These are phyloP conservation scores for Urophycis tenuis DNA, from an alignment of 2,797 vertebrate genomes.

Conservation along the genomic window DNA sequence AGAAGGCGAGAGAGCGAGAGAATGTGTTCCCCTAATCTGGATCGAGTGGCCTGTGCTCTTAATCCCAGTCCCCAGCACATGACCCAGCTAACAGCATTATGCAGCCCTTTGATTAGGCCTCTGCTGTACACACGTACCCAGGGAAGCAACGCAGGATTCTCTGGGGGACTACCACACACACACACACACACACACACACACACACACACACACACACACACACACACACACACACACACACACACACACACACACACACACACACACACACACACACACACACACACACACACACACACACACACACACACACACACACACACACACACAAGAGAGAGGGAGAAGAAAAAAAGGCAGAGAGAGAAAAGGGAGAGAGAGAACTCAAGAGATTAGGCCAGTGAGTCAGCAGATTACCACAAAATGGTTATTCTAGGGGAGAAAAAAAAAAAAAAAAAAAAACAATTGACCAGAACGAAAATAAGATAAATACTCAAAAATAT, in stretches of 20 bases:
- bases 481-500: constrained; percentile 43
- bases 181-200: constrained; percentile 8
- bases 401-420: constrained; percentile 52
- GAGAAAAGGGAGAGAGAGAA: too few relatives aligned
- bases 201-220: constrained; percentile 25
- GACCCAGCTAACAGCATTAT: constrained; percentile 70
- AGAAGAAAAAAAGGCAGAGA: too few relatives aligned
- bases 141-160: constrained; percentile 23
- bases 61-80: constrained; percentile 70
- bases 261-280: constrained; percentile 18
- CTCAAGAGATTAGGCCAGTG: constrained; percentile 45
- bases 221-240: constrained; percentile 8
- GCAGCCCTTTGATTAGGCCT: constrained; percentile 64
- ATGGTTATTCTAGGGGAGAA: constrained; percentile 50
- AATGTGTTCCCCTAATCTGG: constrained; percentile 45
- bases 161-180: constrained; percentile 22
- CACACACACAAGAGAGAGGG: constrained; percentile 34
- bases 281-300: not conserved
- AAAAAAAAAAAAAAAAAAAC: constrained; percentile 36
- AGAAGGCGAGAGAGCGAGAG: not conserved
- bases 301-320: not conserved
- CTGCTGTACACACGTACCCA: constrained; percentile 43
- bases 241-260: constrained; percentile 12
- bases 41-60: constrained; percentile 61
- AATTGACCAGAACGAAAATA: not conserved